Conservation (phyloP, 2,888 invertebrate species). For the Drosophila anomelani region DNA sequence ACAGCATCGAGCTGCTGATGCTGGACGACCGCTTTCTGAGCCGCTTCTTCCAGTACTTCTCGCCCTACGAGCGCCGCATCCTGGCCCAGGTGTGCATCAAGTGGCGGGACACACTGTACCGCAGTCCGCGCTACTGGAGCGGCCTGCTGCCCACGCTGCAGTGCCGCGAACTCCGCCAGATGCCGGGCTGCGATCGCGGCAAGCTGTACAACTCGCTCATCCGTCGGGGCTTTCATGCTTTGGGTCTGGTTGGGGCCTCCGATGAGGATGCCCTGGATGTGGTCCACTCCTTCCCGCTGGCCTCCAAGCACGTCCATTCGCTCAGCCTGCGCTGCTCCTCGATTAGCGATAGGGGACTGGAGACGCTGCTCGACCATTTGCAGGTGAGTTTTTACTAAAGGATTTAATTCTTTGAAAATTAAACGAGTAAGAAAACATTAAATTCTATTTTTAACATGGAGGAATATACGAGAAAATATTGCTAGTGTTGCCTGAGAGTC, state of each 20-base stretch:
- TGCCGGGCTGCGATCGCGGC: conserved; percentile 86
- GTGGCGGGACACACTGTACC: conserved; percentile 95
- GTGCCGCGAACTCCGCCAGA: conserved; percentile 91
- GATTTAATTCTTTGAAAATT: not conserved
- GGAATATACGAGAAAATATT: not conserved
- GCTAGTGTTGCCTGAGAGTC: not conserved
- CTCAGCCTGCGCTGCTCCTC: conserved; percentile 95
- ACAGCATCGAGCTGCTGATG: conserved; percentile 91
- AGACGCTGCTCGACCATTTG: conserved; percentile 94
- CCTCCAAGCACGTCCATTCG: conserved; percentile 93
- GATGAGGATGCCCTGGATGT: conserved; percentile 96
- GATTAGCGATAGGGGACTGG: conserved; percentile 95
- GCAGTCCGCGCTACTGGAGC: conserved; percentile 94
- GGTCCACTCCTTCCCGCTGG: conserved; percentile 93
- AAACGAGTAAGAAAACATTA: not conserved
- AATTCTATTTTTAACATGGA: not conserved
- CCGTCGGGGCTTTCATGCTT: conserved; percentile 93
- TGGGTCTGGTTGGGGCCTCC: conserved; percentile 93
- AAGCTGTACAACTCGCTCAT: conserved; percentile 93
- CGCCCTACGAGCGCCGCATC: conserved; percentile 90
- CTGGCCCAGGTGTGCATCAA: conserved; percentile 93
- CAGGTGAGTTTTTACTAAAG: conserved; percentile 87
- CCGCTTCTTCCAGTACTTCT: conserved; percentile 93
- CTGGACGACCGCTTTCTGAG: conserved; percentile 93
- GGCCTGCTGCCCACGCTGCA: conserved; percentile 94